These are phyloP conservation scores for Rattus rattus DNA, from an alignment of 2,113 vertebrate genomes.

Conservation along the genomic window DNA sequence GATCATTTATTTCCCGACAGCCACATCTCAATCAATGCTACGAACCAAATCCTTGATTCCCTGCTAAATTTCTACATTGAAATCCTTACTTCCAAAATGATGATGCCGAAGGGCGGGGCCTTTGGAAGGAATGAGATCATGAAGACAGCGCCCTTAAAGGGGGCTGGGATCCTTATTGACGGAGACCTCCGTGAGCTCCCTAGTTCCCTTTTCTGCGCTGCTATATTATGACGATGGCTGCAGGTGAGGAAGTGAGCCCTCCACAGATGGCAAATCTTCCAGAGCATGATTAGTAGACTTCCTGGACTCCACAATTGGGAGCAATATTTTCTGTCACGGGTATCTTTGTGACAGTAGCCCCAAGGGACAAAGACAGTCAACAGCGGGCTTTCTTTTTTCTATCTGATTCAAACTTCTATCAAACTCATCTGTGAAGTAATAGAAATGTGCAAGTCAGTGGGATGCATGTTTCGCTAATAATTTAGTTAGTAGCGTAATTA, in stretches of 20 bases:
- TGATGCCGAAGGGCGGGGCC: neutral
- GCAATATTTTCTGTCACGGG: neutral
- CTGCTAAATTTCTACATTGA: neutral
- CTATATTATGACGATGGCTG: neutral
- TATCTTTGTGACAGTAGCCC: neutral
- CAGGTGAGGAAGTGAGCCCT: neutral
- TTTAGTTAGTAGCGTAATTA: slow-evolving; percentile 7
- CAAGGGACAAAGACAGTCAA: neutral
- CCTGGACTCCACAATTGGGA: neutral
- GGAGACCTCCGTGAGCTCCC: neutral
- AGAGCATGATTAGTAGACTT: neutral
- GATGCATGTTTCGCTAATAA: neutral
- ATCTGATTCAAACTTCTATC: slow-evolving; percentile 16
- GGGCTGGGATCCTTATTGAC: neutral
- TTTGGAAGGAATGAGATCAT: neutral
- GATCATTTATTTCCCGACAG: neutral
- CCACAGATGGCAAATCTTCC: neutral
- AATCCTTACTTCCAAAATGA: neutral
- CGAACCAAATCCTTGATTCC: neutral
- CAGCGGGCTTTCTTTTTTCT: neutral
- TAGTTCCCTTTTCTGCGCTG: neutral
- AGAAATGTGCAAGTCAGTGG: neutral
- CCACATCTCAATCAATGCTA: neutral
- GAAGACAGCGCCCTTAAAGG: neutral
- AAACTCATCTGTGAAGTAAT: neutral